Conservation (phyloP, 2,113 vertebrate genomes). For the Sakesphorus luctuosus region DNA sequence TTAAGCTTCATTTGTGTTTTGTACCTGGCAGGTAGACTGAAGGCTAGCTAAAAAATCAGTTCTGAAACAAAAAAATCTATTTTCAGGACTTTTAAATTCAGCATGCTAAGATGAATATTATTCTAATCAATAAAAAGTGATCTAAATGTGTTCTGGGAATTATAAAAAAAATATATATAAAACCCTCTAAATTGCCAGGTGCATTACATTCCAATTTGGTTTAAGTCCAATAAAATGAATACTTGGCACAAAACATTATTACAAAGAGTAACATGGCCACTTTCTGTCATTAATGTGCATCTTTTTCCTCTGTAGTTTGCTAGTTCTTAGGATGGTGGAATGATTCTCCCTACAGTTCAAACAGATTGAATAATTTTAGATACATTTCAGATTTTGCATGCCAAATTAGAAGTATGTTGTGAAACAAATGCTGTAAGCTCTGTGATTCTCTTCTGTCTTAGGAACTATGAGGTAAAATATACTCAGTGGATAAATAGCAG, state of each 20-base stretch:
- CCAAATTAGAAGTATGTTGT: neutral
- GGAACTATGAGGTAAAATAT: neutral
- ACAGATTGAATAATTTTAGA: neutral
- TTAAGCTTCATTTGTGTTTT: neutral
- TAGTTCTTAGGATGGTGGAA: neutral
- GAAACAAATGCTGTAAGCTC: neutral
- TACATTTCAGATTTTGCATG: neutral
- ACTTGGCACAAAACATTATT: neutral
- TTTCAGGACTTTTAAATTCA: neutral
- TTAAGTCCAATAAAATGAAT: neutral
- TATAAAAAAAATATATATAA: neutral
- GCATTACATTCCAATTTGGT: neutral
- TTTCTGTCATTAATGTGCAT: neutral
- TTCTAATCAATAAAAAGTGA: neutral
- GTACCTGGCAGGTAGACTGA: neutral
- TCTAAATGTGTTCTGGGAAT: neutral
- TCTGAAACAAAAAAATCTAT: neutral
- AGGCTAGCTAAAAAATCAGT: neutral
- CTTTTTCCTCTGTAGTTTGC: neutral
- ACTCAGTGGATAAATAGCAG: neutral
- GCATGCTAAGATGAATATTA: neutral
- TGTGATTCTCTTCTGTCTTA: neutral
- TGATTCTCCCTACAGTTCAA: neutral
- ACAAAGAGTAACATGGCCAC: neutral
- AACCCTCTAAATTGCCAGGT: neutral